phyloP scores from a whole-genome alignment of 2,888 invertebrate species.

The Drosophila kokeensis region DNA sequence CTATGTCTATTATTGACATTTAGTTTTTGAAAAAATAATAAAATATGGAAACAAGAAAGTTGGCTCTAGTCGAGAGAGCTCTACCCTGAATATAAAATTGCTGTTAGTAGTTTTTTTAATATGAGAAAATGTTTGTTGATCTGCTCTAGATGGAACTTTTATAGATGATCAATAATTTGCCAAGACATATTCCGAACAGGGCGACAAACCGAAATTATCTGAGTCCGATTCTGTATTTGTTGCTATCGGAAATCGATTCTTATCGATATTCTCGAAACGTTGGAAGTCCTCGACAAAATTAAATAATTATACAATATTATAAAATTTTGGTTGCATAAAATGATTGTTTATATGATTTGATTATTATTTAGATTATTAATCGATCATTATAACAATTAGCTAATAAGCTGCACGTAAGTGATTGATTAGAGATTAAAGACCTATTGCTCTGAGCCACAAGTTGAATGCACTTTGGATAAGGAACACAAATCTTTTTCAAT shows the following conservation, averaged over 20 bases:
- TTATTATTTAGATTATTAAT: not conserved
- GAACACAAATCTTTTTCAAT: slow-evolving; percentile 34
- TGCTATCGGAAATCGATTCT: not conserved
- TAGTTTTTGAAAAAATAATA: not conserved
- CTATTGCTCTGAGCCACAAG: slow-evolving; percentile 13
- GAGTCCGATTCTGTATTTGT: not conserved
- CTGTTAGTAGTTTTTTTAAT: too few relatives aligned
- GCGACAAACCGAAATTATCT: not conserved
- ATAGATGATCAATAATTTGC: not conserved
- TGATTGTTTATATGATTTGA: not conserved
- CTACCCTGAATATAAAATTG: not conserved
- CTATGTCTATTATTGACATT: slow-evolving; percentile 10
- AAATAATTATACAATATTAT: too few relatives aligned
- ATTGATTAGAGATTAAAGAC: not conserved
- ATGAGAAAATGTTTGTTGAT: not conserved
- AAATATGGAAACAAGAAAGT: not conserved
- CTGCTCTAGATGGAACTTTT: not conserved
- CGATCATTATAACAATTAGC: not conserved
- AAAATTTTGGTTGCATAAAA: not conserved
- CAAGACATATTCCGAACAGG: not conserved
- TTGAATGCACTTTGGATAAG: slow-evolving; percentile 49
- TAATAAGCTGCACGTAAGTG: not conserved
- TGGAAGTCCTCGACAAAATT: not conserved
- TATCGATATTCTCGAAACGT: not conserved
- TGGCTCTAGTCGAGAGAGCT: not conserved